These are phyloP conservation scores for Tenthredo mesomela DNA, from an alignment of 2,888 invertebrate species.

Conservation along the genomic window DNA sequence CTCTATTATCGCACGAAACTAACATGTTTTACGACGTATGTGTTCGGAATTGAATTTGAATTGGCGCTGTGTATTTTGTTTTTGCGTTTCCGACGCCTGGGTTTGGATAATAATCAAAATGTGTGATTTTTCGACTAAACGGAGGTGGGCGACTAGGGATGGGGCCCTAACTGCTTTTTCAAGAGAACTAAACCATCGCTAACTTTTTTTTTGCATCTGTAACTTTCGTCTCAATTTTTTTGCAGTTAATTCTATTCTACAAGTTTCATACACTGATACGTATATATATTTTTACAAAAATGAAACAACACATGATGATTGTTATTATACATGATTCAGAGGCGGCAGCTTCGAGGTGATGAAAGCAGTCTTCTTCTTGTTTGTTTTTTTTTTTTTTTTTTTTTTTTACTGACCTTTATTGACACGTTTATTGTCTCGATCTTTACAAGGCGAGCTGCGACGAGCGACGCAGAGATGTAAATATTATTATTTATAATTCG, in stretches of 20 bases:
- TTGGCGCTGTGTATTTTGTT: too few relatives aligned
- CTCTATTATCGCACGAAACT: too few relatives aligned
- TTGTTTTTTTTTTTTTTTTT: not conserved
- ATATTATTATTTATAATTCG: constrained; percentile 30
- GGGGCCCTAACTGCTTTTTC: too few relatives aligned
- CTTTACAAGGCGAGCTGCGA: constrained; percentile 21
- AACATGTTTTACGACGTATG: too few relatives aligned
- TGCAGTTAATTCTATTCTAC: not conserved
- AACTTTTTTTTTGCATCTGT: too few relatives aligned
- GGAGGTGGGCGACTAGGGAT: too few relatives aligned
- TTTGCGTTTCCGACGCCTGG: too few relatives aligned
- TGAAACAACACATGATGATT: not conserved
- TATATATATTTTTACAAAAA: not conserved
- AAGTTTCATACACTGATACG: not conserved
- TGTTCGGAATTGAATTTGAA: too few relatives aligned
- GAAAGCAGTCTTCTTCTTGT: not conserved
- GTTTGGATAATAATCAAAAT: too few relatives aligned
- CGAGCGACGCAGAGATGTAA: constrained; percentile 1
- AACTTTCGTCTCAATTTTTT: too few relatives aligned
- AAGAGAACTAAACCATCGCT: too few relatives aligned
- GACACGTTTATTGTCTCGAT: constrained; percentile 4
- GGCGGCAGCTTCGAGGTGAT: constrained; percentile 10
- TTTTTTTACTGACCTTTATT: not conserved
- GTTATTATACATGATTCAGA: not conserved
- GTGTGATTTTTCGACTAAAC: too few relatives aligned